phyloP scores from a whole-genome alignment of 2,797 vertebrate genomes.

The Megaceryle alcyon region DNA sequence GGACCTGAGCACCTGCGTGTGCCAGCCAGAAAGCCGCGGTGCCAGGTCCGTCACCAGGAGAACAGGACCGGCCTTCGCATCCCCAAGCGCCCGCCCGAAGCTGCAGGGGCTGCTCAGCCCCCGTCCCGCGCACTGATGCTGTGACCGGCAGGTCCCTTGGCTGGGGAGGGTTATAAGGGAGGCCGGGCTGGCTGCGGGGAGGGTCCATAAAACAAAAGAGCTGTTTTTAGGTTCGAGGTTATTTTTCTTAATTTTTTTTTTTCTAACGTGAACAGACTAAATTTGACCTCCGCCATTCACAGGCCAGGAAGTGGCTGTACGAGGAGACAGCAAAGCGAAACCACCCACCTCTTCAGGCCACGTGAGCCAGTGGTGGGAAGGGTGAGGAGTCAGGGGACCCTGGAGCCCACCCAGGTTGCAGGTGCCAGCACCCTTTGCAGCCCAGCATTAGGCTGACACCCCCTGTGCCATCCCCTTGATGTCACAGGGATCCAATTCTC shows the following conservation, averaged over 20 bases:
- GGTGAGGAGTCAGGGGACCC: neutral
- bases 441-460: accelerated
- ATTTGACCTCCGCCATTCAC: neutral
- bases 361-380: neutral
- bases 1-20: neutral
- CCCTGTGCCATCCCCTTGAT: accelerated
- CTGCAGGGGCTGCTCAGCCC: neutral
- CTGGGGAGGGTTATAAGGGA: neutral
- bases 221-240: neutral
- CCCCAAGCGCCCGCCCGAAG: accelerated
- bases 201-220: neutral
- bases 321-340: slow-evolving; percentile 56
- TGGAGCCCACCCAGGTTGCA: accelerated
- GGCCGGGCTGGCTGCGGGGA: neutral
- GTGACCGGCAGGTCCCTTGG: accelerated
- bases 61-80: neutral
- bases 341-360: neutral
- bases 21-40: accelerated
- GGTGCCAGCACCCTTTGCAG: neutral
- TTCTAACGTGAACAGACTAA: neutral
- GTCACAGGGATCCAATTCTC: accelerated
- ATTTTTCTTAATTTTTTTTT: neutral
- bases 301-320: slow-evolving; percentile 57
- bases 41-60: accelerated
- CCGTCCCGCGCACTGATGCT: neutral